Base-by-base conservation (phyloP, 2,888 invertebrate genomes). In the Bibio marci region DNA sequence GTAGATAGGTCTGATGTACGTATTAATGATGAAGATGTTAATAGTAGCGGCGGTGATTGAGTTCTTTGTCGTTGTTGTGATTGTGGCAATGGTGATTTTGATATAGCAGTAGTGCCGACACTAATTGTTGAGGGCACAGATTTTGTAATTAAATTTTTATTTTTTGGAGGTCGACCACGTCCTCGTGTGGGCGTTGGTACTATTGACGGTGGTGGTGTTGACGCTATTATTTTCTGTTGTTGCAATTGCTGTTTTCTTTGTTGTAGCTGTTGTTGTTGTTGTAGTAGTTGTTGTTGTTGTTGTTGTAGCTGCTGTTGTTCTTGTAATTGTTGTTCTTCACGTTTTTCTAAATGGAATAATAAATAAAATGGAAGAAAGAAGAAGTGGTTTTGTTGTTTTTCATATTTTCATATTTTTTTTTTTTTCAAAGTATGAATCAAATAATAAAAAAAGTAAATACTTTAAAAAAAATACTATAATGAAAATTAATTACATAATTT, bases 151-250 rank as follows among this genome's bases (percentile, higher is more conserved):
- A 31, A 25, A 30, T 28, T 39, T 2, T 18, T 13, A 7, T 30
- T 30, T 25, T 37, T 30, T 37, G 37, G 28, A 17, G 44, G 44
- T 27, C 43, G 38, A 19, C 45, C 45, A 19, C 40, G 42, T 13
- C 41, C 43, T 19, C 39, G 37, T 17, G n/a, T n/a, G n/a, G n/a
- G n/a, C n/a, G n/a, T n/a, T n/a, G 42, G 25, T n/a, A 32, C 10
- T 28, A 12, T 27, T 35, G 40, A 5, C 15, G 22, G 30, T 8
- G 13, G 18, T 14, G 27, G 19, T 17, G 31, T 32, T 19, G 31
- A 30, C 7, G 19, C 5, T 37, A 37, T 35, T 35, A 34, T 38
- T 36, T 34, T 10, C 30, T 26, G 35, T 33, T 6, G 22, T 18
- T 27, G 17, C n/a, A 19, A 15, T 25, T 12, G 25, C n/a, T 30